Conservation (phyloP, 1,140 invertebrate genomes). For the Amphibalanus amphitrite region DNA sequence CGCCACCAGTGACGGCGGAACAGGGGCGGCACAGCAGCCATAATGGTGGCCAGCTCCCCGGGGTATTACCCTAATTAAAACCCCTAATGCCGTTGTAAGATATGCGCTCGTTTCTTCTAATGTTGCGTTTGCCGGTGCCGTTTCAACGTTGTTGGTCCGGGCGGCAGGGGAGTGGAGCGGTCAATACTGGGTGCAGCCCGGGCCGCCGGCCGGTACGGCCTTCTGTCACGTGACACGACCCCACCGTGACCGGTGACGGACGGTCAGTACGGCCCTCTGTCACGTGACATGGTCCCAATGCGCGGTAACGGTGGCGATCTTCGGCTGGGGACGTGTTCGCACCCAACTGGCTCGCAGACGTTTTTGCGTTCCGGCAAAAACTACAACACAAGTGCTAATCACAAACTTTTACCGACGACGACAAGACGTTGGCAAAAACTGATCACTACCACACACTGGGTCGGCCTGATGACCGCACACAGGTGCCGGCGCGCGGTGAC, state of each 20-base stretch:
- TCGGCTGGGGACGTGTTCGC: neutral
- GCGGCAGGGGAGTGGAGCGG: no score
- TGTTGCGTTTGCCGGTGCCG: neutral
- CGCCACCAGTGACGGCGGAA: no score
- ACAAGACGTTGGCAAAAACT: neutral
- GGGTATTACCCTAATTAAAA: neutral
- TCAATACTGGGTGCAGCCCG: neutral
- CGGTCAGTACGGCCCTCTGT: neutral
- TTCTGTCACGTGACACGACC: no score
- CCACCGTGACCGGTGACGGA: neutral
- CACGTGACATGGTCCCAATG: no score
- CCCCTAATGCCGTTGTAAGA: neutral
- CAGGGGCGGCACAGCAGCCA: no score
- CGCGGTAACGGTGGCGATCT: neutral
- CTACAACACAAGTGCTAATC: neutral
- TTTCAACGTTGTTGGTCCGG: neutral
- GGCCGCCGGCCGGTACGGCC: no score
- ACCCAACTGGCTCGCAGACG: neutral
- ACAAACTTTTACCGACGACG: neutral
- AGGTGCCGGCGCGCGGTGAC: neutral
- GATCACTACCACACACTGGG: neutral
- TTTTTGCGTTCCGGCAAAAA: neutral
- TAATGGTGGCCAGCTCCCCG: neutral
- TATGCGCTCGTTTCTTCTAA: neutral
- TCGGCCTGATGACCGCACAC: neutral